phyloP scores from a whole-genome alignment of 2,797 vertebrate genomes.

The Sebastiscus albofasciatus region DNA sequence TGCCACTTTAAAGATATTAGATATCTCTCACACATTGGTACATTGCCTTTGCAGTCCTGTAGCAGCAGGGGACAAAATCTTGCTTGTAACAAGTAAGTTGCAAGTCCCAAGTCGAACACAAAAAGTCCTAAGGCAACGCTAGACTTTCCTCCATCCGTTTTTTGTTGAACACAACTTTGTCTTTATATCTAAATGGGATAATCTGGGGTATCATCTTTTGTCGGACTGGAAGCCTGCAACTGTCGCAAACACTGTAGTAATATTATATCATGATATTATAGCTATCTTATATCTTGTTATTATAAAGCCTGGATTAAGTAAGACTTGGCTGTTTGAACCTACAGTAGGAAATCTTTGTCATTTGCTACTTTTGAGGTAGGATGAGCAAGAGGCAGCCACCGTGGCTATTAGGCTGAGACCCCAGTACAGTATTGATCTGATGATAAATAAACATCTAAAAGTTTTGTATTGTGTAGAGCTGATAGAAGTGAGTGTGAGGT shows the following conservation, averaged over 20 bases:
- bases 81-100: neutral
- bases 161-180: neutral
- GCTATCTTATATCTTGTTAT: neutral
- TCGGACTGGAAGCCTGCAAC: neutral
- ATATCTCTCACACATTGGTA: neutral
- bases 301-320: neutral
- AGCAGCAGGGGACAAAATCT: neutral
- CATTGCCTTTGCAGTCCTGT: neutral
- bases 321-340: neutral
- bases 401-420: neutral
- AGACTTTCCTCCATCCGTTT: neutral
- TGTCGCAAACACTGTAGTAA: neutral
- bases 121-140: neutral
- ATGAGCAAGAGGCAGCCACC: neutral
- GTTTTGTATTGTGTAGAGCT: neutral
- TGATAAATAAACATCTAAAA: neutral
- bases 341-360: neutral
- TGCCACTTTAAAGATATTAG: neutral
- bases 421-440: neutral
- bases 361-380: neutral
- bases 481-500: slow-evolving; percentile 14
- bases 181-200: neutral
- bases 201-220: neutral
- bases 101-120: neutral
- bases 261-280: neutral